Evolutionary conservation across 1,140 invertebrate genomes (phyloP).

Genomic region (Bombus haemorrhoidalis): DNA sequence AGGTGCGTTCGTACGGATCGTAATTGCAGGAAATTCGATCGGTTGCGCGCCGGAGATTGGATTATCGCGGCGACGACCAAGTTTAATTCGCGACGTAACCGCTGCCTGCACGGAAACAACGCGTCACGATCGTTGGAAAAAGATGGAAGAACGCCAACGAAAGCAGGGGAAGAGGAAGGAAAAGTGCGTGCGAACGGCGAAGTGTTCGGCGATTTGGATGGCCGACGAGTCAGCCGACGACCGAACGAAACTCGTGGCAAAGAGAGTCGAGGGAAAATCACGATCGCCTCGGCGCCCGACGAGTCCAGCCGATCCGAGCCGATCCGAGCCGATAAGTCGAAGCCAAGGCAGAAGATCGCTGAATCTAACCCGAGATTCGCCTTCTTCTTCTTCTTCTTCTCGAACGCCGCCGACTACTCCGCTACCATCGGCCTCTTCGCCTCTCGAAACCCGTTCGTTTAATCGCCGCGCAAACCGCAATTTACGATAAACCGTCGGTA

Average conservation of each 20-base stretch:
- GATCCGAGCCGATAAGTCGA: too few species aligned
- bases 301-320: too few species aligned
- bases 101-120: not conserved
- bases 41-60: not conserved
- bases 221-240: not conserved
- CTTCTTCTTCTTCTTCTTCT: too few species aligned
- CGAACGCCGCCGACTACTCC: too few species aligned
- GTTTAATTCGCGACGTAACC: not conserved
- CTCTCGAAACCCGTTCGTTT: conserved; percentile 27
- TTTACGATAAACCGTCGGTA: conserved; percentile 24
- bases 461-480: conserved; percentile 22
- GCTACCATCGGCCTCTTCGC: too few species aligned
- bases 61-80: not conserved
- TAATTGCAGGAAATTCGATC: conserved; percentile 15
- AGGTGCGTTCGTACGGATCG: conserved; percentile 7
- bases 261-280: not conserved
- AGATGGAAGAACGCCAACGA: not conserved
- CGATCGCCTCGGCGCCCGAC: too few species aligned
- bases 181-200: too few species aligned
- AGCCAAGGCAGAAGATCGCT: too few species aligned
- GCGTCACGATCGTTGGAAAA: not conserved
- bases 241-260: not conserved
- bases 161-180: not conserved
- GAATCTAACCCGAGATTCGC: too few species aligned
- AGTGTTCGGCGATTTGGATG: not conserved